Evolutionary conservation across 2,797 vertebrate genomes (phyloP).

Genomic region (Mionectes olivaceus): DNA sequence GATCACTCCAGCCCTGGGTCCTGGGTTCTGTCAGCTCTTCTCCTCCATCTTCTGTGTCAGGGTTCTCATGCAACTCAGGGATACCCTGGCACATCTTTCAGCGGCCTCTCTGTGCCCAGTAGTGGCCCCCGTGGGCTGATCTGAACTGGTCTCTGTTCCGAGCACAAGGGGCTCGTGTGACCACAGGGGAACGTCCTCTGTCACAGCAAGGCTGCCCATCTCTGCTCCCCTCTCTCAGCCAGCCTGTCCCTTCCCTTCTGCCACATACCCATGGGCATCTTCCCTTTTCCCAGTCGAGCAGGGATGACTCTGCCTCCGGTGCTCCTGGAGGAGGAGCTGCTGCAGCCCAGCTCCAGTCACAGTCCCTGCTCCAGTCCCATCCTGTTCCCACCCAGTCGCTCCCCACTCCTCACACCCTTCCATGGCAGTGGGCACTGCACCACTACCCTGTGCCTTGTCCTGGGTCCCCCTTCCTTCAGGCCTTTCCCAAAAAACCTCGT

Average conservation of each 20-base stretch:
- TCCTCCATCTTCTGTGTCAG: background rate
- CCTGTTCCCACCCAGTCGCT: fast-evolving
- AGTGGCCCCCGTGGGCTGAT: background rate
- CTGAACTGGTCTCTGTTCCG: background rate
- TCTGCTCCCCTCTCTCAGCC: background rate
- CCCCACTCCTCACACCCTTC: background rate
- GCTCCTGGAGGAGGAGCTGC: background rate
- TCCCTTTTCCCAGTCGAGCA: background rate
- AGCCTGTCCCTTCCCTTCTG: background rate
- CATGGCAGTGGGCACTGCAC: background rate
- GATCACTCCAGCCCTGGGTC: background rate
- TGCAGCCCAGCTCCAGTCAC: background rate
- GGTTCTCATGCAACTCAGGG: background rate
- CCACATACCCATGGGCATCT: fast-evolving
- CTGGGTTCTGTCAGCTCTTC: background rate
- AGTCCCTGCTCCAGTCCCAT: background rate
- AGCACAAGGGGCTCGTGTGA: background rate
- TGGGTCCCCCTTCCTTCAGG: background rate
- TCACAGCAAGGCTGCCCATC: background rate
- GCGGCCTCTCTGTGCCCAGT: background rate
- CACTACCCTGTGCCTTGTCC: constrained; percentile 18
- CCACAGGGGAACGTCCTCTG: fast-evolving
- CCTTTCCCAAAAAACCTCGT: background rate
- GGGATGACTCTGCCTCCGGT: background rate
- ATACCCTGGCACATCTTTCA: background rate